phyloP scores from a whole-genome alignment of 2,888 invertebrate genomes.

The Tipula unca region DNA sequence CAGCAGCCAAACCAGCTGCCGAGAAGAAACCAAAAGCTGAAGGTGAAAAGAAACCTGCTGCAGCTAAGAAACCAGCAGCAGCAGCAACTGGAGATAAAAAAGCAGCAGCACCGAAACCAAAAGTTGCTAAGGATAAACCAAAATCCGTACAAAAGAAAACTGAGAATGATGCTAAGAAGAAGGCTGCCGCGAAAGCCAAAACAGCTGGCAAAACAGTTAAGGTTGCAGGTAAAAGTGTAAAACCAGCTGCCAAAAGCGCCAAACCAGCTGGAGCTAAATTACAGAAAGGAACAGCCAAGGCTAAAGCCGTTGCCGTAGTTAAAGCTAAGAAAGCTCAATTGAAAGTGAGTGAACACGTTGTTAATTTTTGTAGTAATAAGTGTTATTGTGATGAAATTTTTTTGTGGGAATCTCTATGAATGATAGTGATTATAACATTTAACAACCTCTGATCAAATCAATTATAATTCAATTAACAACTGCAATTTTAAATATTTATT shows the following conservation, averaged over 20 bases:
- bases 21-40: conserved; percentile 43
- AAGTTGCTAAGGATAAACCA: conserved; percentile 43
- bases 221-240: conserved; percentile 29
- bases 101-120: conserved; percentile 38
- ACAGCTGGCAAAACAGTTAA: conserved; percentile 31
- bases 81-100: conserved; percentile 33
- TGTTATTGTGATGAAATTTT: conserved; percentile 40
- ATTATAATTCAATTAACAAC: neutral
- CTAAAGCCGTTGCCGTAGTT: conserved; percentile 49
- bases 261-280: conserved; percentile 45
- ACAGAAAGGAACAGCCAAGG: conserved; percentile 48
- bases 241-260: conserved; percentile 26
- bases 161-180: conserved; percentile 29
- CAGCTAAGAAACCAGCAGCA: conserved; percentile 36
- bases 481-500: neutral
- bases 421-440: conserved; percentile 33
- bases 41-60: conserved; percentile 22
- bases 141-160: conserved; percentile 27
- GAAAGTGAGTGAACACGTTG: conserved; percentile 51
- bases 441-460: conserved; percentile 31
- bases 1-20: conserved; percentile 30
- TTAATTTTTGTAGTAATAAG: conserved; percentile 19
- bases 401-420: conserved; percentile 53
- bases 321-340: conserved; percentile 80
- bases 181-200: conserved; percentile 45